These are phyloP conservation scores for Eptesicus fuscus DNA, from an alignment of 2,113 vertebrate genomes.

Conservation along the genomic window DNA sequence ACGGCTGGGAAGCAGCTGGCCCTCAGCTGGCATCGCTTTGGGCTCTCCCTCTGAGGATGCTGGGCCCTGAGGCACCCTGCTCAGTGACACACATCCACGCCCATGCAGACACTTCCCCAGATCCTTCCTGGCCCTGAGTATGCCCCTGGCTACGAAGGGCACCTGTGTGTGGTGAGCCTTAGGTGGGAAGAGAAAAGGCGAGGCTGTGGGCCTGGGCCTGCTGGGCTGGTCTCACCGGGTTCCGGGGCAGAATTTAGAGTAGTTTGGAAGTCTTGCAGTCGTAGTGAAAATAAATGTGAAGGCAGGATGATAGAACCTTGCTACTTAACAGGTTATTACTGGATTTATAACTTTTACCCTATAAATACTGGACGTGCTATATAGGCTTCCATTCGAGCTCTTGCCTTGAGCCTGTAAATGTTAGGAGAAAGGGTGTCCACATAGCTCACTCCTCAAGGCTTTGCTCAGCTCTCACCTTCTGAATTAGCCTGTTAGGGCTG, in stretches of 20 bases:
- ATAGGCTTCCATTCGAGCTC: neutral
- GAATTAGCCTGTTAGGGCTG: neutral
- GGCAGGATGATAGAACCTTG: neutral
- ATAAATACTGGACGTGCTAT: neutral
- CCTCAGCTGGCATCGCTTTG: too few species aligned
- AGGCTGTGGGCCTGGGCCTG: neutral
- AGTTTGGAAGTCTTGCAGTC: neutral
- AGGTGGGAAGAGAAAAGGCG: neutral
- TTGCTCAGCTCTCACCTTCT: neutral
- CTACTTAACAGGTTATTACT: neutral
- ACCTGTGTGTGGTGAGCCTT: neutral
- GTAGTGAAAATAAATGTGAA: neutral
- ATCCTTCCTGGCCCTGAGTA: fast-evolving
- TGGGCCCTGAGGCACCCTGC: too few species aligned
- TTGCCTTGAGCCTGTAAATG: neutral
- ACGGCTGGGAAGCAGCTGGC: neutral
- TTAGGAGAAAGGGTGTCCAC: neutral
- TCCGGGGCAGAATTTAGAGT: neutral
- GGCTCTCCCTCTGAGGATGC: too few species aligned
- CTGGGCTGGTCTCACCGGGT: neutral
- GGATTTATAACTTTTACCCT: neutral
- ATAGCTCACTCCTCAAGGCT: neutral
- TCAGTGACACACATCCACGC: neutral
- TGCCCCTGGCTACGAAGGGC: neutral
- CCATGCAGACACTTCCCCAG: neutral